phyloP scores from a whole-genome alignment of 1,140 invertebrate genomes.

The Chrysomallon squamiferum region DNA sequence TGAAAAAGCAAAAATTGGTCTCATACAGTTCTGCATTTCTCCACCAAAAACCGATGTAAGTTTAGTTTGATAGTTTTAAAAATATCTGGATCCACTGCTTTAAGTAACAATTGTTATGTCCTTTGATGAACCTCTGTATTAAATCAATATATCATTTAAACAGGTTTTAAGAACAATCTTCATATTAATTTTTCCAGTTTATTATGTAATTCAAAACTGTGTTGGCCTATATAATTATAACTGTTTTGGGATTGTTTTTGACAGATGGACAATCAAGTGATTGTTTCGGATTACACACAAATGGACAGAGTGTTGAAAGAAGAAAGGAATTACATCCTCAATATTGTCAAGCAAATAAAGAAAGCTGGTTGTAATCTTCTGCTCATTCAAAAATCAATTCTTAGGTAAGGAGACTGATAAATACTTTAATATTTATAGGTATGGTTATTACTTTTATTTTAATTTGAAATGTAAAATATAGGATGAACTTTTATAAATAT shows the following conservation, averaged over 20 bases:
- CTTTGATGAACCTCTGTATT: not conserved
- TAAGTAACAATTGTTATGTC: not conserved
- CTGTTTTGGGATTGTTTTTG: conserved; percentile 42
- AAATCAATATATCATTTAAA: not conserved
- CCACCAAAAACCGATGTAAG: conserved; percentile 97
- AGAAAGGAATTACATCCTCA: conserved; percentile 96
- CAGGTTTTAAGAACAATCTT: not conserved
- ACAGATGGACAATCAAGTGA: conserved; percentile 97
- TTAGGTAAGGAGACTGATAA: conserved; percentile 78
- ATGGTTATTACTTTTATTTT: no score
- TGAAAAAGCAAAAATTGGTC: conserved; percentile 98
- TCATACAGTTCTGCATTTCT: conserved; percentile 99
- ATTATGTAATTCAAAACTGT: no score
- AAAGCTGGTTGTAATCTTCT: conserved; percentile 98
- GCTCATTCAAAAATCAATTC: conserved; percentile 97
- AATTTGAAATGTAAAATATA: no score
- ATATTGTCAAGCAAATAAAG: conserved; percentile 99
- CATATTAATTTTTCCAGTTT: no score
- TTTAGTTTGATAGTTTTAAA: no score
- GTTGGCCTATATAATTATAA: no score
- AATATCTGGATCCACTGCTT: not conserved
- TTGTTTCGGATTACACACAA: conserved; percentile 97
- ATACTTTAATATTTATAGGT: no score
- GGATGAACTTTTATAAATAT: no score
- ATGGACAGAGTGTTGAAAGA: conserved; percentile 99